Evolutionary conservation across 2,113 vertebrate genomes (phyloP).

Genomic region (Cochlearius cochlearius): DNA sequence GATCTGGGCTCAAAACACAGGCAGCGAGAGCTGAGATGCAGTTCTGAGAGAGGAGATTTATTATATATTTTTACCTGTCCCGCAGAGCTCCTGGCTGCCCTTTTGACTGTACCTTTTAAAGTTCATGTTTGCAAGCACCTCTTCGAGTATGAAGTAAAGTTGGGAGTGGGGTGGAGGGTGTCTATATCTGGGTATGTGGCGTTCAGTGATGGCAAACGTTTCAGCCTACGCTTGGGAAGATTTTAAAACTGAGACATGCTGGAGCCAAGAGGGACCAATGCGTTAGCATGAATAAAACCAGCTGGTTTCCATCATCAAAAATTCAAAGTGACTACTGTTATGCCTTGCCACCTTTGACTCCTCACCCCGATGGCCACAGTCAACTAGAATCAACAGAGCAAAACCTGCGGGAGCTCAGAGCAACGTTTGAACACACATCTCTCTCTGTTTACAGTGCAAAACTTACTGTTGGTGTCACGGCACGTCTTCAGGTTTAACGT

Average conservation of each 20-base stretch:
- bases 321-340: neutral
- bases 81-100: neutral
- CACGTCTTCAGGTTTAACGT: neutral
- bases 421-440: neutral
- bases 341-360: neutral
- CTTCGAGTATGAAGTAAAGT: neutral
- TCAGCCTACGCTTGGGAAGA: neutral
- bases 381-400: neutral
- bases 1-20: neutral
- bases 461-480: fast-evolving
- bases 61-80: neutral
- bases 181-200: neutral
- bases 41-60: neutral
- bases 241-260: neutral
- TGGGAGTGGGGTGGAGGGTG: neutral
- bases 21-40: neutral
- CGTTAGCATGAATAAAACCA: neutral
- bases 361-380: neutral
- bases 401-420: neutral
- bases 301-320: neutral
- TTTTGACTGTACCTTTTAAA: neutral
- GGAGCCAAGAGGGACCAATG: neutral
- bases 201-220: neutral
- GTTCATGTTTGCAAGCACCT: neutral
- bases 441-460: neutral